phyloP scores from a whole-genome alignment of 1,140 invertebrate species.

The Camponotus vicinus region DNA sequence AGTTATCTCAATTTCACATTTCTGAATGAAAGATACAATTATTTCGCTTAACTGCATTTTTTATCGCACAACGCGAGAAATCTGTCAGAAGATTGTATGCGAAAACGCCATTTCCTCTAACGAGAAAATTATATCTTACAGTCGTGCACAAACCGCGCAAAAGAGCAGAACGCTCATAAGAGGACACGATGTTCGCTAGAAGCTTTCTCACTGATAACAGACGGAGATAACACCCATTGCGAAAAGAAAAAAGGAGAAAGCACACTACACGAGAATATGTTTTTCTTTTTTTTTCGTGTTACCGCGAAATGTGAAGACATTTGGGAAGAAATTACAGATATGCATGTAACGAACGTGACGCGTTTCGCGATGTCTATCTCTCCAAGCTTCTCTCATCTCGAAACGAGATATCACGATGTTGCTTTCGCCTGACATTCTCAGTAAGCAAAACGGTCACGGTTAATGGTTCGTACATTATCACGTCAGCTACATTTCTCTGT shows the following conservation, averaged over 20 bases:
- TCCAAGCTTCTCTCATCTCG: conserved; percentile 8
- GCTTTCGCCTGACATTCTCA: not conserved
- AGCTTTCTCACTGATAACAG: conserved; percentile 34
- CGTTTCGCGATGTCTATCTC: conserved; percentile 3
- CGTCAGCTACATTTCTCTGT: not conserved
- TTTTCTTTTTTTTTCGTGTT: not conserved
- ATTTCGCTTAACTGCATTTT: not conserved
- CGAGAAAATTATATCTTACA: conserved; percentile 33
- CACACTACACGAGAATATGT: conserved; percentile 3
- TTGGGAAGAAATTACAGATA: conserved; percentile 22
- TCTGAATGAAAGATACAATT: conserved; percentile 3
- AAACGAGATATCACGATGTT: not conserved
- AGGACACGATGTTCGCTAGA: not conserved
- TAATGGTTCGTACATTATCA: conserved; percentile 6
- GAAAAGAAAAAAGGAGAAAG: conserved; percentile 10
- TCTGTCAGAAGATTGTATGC: not conserved
- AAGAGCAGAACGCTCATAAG: not conserved
- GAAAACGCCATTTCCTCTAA: not conserved
- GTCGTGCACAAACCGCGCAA: not conserved
- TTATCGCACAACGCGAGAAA: not conserved
- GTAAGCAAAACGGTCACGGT: not conserved
- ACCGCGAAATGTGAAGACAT: conserved; percentile 36
- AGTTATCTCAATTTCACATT: not conserved
- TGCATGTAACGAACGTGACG: conserved; percentile 10
- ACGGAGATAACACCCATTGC: not conserved